These are phyloP conservation scores for Distichodus sexfasciatus DNA, from an alignment of 2,797 vertebrate species.

Conservation along the genomic window DNA sequence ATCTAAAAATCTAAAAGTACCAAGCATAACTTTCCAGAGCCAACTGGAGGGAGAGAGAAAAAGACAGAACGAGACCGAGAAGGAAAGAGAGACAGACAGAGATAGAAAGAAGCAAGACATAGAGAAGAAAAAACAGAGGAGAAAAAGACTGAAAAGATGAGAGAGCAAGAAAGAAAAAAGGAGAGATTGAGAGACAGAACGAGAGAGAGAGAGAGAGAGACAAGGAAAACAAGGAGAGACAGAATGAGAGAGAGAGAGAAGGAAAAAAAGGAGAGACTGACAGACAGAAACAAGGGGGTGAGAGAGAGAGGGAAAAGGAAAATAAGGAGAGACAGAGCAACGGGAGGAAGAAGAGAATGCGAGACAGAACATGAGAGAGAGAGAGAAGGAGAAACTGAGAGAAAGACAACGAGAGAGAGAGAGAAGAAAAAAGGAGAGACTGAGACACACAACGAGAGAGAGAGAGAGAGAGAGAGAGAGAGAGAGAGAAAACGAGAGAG, in stretches of 20 bases:
- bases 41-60: neutral
- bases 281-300: neutral
- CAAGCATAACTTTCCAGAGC: too few species aligned
- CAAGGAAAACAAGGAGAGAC: too few species aligned
- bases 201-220: neutral
- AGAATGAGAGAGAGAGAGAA: neutral
- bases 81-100: neutral
- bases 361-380: too few species aligned
- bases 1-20: too few species aligned
- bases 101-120: neutral
- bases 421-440: neutral
- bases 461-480: slow-evolving; percentile 14
- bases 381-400: neutral
- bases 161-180: neutral
- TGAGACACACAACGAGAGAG: neutral
- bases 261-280: neutral
- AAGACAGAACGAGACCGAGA: neutral
- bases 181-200: neutral
- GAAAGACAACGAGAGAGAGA: neutral
- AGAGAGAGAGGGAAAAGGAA: neutral
- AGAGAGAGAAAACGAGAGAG: too few species aligned
- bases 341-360: neutral
- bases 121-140: neutral
- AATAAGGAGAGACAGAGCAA: neutral
- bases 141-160: neutral